Evolutionary conservation across 92 coral and sea anemone genomes (phyloP), one percentile per base, ranked within the genome.

Genomic region (Palythoa grandiflora): DNA sequence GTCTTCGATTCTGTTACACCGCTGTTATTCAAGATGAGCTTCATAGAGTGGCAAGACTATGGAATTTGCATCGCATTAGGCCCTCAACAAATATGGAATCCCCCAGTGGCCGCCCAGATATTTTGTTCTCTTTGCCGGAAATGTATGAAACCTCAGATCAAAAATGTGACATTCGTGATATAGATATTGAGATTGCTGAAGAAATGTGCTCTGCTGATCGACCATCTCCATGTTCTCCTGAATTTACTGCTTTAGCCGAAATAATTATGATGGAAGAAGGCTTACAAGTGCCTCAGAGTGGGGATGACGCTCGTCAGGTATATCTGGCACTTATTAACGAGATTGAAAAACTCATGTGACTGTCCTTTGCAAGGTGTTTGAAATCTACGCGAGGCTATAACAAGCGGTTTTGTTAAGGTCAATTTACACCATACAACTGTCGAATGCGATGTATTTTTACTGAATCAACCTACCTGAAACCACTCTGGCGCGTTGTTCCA

Each of bases 81-180:
- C 47, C 47, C 47, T 40, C 47, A 40, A 40, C 47, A 40, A 40
- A 40, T 40, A 40, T 40, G 47, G 47, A 40, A 40, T 40, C 47
- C 65, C 91, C 91, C 78, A 40, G 81, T 74, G 87, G 93, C 77
- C n/a, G 28, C 77, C 51, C 54, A 72, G 54, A 14, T 39, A 10
- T 72, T 72, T 13, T 39, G 20, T 39, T 39, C 77, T 72, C 53
- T 72, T 72, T 39, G 77, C 53, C 77, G 48, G 20, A 72, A 72
- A 72, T 72, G 48, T 72, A 16, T 39, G 53, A 72, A 38, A 72
- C 77, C 48, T 10, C 52, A 72, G 77, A 75, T 75, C 79, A 75
- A 75, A 75, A 75, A 40, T 73, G 78, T 44, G 78, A 39, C 19
- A 48, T 73, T 73, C 55, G 6, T 14, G 61, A 38, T 75, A 40